These are phyloP conservation scores for Coregonus suidteri DNA, from an alignment of 2,797 vertebrate genomes.

Conservation along the genomic window DNA sequence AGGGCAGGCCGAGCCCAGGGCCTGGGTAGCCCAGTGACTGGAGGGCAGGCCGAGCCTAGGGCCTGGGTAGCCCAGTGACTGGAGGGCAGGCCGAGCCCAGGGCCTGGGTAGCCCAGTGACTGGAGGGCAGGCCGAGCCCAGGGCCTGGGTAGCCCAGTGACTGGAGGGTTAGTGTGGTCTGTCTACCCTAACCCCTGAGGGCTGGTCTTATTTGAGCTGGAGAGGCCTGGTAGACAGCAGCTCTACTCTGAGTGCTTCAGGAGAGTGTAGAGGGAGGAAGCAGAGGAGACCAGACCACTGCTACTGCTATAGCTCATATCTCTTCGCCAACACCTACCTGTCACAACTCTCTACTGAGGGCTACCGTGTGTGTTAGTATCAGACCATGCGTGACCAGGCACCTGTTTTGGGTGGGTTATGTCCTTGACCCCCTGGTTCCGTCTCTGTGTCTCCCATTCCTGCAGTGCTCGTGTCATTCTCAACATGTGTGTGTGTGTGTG, in stretches of 20 bases:
- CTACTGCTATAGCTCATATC: neutral
- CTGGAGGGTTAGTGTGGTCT: constrained; percentile 19
- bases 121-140: neutral
- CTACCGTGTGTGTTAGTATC: no score
- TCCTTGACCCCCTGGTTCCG: no score
- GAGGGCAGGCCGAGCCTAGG: neutral
- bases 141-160: neutral
- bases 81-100: neutral
- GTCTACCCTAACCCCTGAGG: neutral
- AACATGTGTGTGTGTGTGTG: no score
- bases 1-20: neutral
- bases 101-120: no score
- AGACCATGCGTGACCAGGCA: no score
- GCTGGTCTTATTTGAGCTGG: constrained; percentile 12
- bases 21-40: no score
- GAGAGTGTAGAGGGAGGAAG: constrained; percentile 14
- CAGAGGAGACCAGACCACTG: neutral
- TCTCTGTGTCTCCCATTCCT: no score
- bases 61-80: neutral
- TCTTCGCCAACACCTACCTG: no score
- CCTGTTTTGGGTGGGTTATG: no score
- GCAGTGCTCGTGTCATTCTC: no score
- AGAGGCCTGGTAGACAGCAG: constrained; percentile 7
- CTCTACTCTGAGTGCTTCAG: constrained; percentile 38
- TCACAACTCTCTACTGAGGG: no score